Percentiles rank a stretch among this genome's conserved stretches.
Conservation (phyloP, 2,888 invertebrate species). For the Coecobrya sp. region DNA sequence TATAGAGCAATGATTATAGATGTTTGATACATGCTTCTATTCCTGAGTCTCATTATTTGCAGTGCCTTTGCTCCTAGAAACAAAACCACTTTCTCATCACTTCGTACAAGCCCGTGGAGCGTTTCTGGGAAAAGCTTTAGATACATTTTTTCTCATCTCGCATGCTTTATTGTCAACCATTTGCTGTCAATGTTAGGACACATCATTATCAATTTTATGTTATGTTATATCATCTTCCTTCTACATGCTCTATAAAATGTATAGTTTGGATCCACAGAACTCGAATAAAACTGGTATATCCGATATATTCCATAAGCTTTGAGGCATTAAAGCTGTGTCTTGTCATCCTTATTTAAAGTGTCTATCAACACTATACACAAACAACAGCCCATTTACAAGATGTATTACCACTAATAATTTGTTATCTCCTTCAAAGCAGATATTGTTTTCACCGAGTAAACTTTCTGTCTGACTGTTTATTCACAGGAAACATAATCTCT, state of each 20-base stretch:
- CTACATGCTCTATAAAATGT: neutral
- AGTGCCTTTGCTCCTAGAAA: too few relatives aligned
- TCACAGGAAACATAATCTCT: slow-evolving; percentile 85
- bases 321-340: slow-evolving; percentile 22
- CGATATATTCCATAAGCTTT: too few relatives aligned
- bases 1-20: neutral
- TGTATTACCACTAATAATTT: neutral
- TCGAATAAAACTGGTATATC: too few relatives aligned
- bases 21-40: neutral
- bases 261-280: too few relatives aligned
- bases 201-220: neutral
- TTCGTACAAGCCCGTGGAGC: neutral
- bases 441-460: slow-evolving; percentile 23
- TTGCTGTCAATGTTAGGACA: neutral
- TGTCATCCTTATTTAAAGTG: slow-evolving; percentile 16
- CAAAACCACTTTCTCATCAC: neutral
- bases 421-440: slow-evolving; percentile 31
- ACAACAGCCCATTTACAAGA: neutral
- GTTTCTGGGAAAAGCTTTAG: neutral
- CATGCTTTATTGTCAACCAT: neutral
- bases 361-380: neutral
- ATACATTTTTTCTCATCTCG: neutral
- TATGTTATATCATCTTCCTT: neutral
- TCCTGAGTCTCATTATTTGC: neutral
- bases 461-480: slow-evolving; percentile 1